A percentile compares a stretch with the other conserved stretches of the same genome.
Conservation (phyloP, 2,797 vertebrate species). For the Poecilia wingei region DNA sequence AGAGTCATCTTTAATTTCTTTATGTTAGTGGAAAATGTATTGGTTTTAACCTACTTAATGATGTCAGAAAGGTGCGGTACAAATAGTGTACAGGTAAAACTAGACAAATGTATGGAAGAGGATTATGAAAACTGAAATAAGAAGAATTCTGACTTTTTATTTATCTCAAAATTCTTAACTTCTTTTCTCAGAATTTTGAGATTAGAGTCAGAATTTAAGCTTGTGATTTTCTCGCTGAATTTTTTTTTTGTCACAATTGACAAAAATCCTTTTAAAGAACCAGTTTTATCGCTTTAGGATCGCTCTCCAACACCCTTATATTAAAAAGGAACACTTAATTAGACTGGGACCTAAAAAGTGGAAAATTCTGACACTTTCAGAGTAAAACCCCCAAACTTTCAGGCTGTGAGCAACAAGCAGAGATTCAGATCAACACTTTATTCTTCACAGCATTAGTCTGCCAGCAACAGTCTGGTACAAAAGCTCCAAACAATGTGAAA, state of each 20-base stretch:
- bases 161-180: too few relatives aligned
- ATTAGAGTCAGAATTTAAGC: neutral
- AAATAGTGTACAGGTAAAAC: neutral
- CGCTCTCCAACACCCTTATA: neutral
- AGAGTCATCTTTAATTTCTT: neutral
- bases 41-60: neutral
- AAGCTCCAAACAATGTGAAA: conserved; percentile 74
- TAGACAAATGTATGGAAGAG: neutral
- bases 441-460: conserved; percentile 76
- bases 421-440: conserved; percentile 71
- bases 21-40: neutral
- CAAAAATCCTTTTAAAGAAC: neutral
- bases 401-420: neutral
- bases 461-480: conserved; percentile 74
- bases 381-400: conserved; percentile 10
- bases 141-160: too few relatives aligned
- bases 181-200: too few relatives aligned
- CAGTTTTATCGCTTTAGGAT: neutral
- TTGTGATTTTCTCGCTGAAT: neutral
- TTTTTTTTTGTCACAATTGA: neutral
- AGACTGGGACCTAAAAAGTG: conserved; percentile 24
- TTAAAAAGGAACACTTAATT: neutral
- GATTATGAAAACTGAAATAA: too few relatives aligned
- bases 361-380: conserved; percentile 10
- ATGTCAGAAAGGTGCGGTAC: neutral